Percentiles rank a stretch among this genome's conserved stretches.
These are phyloP conservation scores for Scaptomyza flava DNA, from an alignment of 2,888 invertebrate genomes.

Conservation along the genomic window DNA sequence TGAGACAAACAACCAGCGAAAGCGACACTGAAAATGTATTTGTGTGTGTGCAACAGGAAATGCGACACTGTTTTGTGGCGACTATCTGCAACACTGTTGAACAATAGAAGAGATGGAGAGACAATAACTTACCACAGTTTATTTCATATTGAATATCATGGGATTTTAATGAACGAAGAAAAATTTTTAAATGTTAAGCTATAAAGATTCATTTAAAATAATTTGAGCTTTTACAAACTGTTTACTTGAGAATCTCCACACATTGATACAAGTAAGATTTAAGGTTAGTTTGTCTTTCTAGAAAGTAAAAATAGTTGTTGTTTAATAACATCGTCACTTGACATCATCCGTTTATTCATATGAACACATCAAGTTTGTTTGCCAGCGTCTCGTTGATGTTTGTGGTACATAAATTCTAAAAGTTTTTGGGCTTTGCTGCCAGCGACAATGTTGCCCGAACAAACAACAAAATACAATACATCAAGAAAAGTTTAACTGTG, in stretches of 20 bases:
- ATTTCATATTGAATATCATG: not conserved
- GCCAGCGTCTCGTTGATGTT: constrained; percentile 21
- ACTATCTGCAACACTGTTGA: constrained; percentile 23
- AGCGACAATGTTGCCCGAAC: constrained; percentile 60
- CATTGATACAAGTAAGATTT: not conserved
- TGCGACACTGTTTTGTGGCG: constrained; percentile 29
- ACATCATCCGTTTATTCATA: constrained; percentile 2
- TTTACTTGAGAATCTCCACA: not conserved
- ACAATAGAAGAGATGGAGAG: not conserved
- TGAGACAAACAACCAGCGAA: constrained; percentile 40
- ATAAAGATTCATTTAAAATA: not conserved
- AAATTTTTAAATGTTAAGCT: not conserved
- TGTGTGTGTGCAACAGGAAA: constrained; percentile 36
- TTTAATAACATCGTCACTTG: not conserved
- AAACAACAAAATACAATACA: constrained; percentile 37
- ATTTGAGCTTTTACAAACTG: not conserved
- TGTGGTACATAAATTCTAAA: constrained; percentile 44
- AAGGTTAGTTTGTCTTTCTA: too few species aligned
- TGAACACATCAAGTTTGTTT: constrained; percentile 39
- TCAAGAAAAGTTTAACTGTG: constrained; percentile 18
- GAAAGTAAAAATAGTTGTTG: too few species aligned
- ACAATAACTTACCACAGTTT: not conserved
- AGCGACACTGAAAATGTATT: not conserved
- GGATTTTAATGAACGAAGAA: constrained; percentile 1
- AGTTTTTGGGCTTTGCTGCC: constrained; percentile 21